A percentile compares a stretch with the other conserved stretches of the same genome.
These are phyloP conservation scores for Parasteatoda lunata DNA, from an alignment of 2,888 invertebrate genomes.

Conservation along the genomic window DNA sequence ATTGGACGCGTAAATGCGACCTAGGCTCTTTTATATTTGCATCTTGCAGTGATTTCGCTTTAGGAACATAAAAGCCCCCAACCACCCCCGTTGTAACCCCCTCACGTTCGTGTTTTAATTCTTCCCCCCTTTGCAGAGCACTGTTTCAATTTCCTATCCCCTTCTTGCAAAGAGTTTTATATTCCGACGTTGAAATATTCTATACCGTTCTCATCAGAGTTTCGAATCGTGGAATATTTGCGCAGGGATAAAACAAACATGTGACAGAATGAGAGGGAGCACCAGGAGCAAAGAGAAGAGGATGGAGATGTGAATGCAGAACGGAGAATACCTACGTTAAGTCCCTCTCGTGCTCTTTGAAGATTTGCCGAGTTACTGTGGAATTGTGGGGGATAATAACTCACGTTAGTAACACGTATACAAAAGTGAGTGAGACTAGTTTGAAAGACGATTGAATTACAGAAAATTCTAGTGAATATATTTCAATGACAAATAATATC, in stretches of 20 bases:
- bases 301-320: neutral
- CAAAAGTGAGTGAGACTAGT: slow-evolving; percentile 15
- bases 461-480: neutral
- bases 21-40: slow-evolving; percentile 49
- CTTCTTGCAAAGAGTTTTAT: neutral
- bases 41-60: slow-evolving; percentile 50
- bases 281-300: neutral
- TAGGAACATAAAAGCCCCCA: slow-evolving; percentile 51
- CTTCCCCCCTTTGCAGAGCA: slow-evolving; percentile 13
- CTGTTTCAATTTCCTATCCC: slow-evolving; percentile 29
- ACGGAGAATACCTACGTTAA: slow-evolving; percentile 9
- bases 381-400: slow-evolving; percentile 28
- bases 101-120: slow-evolving; percentile 39
- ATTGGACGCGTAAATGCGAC: slow-evolving; percentile 67
- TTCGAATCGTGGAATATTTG: slow-evolving; percentile 49
- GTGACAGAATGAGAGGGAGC: slow-evolving; percentile 21
- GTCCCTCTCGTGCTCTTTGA: slow-evolving; percentile 13
- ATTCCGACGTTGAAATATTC: slow-evolving; percentile 16
- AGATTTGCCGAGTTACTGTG: slow-evolving; percentile 10
- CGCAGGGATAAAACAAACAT: slow-evolving; percentile 61
- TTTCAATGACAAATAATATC: no score
- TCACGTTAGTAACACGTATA: slow-evolving; percentile 32
- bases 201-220: slow-evolving; percentile 38
- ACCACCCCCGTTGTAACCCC: slow-evolving; percentile 15
- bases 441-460: slow-evolving; percentile 39